Percentiles rank a stretch among this genome's conserved stretches.
These are phyloP conservation scores for Macrosteles quadrilineatus DNA, from an alignment of 1,140 invertebrate genomes.

Conservation along the genomic window DNA sequence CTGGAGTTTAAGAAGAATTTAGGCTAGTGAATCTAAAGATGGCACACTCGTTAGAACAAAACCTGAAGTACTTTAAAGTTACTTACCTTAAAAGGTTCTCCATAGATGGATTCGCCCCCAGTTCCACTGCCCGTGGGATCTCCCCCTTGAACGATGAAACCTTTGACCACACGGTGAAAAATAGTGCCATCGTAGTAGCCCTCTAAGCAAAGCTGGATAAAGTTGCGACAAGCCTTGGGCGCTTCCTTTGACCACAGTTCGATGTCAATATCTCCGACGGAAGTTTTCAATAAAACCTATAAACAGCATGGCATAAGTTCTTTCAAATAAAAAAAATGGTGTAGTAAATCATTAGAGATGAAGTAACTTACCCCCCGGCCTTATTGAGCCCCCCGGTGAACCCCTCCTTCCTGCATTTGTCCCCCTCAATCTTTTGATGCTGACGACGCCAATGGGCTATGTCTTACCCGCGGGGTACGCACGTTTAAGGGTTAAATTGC, in stretches of 20 bases:
- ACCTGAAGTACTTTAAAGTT: slow-evolving; percentile 47
- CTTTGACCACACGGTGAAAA: slow-evolving; percentile 89
- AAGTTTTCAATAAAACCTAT: slow-evolving; percentile 88
- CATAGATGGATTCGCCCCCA: slow-evolving; percentile 92
- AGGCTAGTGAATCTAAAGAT: too few relatives aligned
- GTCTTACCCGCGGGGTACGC: too few relatives aligned
- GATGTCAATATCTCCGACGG: slow-evolving; percentile 95
- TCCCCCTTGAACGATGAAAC: slow-evolving; percentile 95
- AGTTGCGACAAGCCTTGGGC: slow-evolving; percentile 94
- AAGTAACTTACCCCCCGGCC: too few relatives aligned
- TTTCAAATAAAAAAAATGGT: too few relatives aligned
- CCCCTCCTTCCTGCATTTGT: too few relatives aligned
- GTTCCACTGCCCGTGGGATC: slow-evolving; percentile 95
- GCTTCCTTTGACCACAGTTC: slow-evolving; percentile 98
- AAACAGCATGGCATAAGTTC: too few relatives aligned
- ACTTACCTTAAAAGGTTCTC: slow-evolving; percentile 85
- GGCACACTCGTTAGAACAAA: not conserved
- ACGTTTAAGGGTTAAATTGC: too few relatives aligned
- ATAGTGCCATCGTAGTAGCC: slow-evolving; percentile 93
- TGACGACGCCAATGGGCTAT: too few relatives aligned
- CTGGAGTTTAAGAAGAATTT: too few relatives aligned
- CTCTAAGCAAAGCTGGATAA: slow-evolving; percentile 96
- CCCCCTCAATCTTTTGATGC: too few relatives aligned
- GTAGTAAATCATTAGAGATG: too few relatives aligned
- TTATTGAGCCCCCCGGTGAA: too few relatives aligned